Evolutionary conservation across 2,888 invertebrate species (phyloP).

Genomic region (Rotaria macrura): DNA sequence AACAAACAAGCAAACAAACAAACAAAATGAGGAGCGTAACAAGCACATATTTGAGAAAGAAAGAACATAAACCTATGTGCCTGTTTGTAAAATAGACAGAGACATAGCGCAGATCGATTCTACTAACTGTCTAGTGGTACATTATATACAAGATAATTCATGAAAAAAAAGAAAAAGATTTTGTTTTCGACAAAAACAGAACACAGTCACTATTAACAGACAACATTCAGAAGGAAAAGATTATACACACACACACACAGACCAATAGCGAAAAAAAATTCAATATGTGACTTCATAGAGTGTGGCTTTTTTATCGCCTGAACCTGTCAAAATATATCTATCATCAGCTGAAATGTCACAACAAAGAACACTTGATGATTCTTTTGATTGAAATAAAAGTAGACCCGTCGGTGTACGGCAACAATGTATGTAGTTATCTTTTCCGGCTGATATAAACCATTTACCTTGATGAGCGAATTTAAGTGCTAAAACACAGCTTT

Average conservation of each 20-base stretch:
- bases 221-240: neutral
- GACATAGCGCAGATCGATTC: neutral
- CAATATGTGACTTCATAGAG: conserved; percentile 77
- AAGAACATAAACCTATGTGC: neutral
- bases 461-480: conserved; percentile 85
- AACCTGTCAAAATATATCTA: conserved; percentile 88
- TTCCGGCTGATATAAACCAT: conserved; percentile 89
- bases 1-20: too few species aligned
- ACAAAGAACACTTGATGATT: conserved; percentile 84
- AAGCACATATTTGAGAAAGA: neutral
- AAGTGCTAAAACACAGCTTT: conserved; percentile 83
- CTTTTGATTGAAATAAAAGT: conserved; percentile 74
- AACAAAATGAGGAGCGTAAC: neutral
- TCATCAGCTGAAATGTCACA: conserved; percentile 93
- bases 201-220: neutral
- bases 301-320: conserved; percentile 90
- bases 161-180: neutral
- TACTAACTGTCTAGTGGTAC: neutral
- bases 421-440: conserved; percentile 81
- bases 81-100: neutral
- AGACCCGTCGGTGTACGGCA: conserved; percentile 90
- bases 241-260: neutral
- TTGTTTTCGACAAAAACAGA: neutral
- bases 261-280: neutral
- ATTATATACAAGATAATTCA: neutral